Conservation (phyloP, 2,888 invertebrate genomes). For the Tetanocera ferruginea region DNA sequence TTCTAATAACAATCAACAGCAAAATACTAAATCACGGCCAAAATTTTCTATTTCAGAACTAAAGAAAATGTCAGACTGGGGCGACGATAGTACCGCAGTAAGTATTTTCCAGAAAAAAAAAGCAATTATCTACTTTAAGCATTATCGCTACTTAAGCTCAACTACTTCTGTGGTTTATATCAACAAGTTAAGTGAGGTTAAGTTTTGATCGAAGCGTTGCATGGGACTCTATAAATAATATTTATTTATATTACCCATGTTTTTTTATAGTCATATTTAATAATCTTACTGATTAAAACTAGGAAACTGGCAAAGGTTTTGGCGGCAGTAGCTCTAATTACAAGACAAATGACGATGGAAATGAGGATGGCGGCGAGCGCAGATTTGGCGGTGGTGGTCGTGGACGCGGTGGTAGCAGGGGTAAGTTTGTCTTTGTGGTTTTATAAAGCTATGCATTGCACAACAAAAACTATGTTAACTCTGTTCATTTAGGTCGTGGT, state of each 20-base stretch:
- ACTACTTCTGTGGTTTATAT: too few relatives aligned
- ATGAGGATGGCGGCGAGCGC: slow-evolving; percentile 51
- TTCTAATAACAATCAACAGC: slow-evolving; percentile 1
- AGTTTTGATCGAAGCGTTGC: background rate
- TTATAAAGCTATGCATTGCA: background rate
- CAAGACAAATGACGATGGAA: slow-evolving; percentile 35
- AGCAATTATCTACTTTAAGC: background rate
- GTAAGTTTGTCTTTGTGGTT: slow-evolving; percentile 29
- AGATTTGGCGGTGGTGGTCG: slow-evolving; percentile 34
- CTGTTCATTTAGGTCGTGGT: slow-evolving; percentile 37
- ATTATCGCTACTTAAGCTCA: background rate
- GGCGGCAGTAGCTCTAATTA: slow-evolving; percentile 38
- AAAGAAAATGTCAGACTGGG: slow-evolving; percentile 59
- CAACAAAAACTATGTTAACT: background rate
- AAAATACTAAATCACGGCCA: slow-evolving; percentile 4
- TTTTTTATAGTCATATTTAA: too few relatives aligned
- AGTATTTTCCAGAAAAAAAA: background rate
- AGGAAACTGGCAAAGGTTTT: slow-evolving; percentile 48
- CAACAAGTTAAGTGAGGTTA: slow-evolving; percentile 19
- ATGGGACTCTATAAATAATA: too few relatives aligned
- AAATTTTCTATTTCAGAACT: slow-evolving; percentile 28
- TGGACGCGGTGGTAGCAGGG: slow-evolving; percentile 44
- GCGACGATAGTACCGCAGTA: slow-evolving; percentile 47
- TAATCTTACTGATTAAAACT: background rate
- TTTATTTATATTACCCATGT: too few relatives aligned